Conservation (phyloP, 2,888 invertebrate species). For the Dicyrtomina minuta region DNA sequence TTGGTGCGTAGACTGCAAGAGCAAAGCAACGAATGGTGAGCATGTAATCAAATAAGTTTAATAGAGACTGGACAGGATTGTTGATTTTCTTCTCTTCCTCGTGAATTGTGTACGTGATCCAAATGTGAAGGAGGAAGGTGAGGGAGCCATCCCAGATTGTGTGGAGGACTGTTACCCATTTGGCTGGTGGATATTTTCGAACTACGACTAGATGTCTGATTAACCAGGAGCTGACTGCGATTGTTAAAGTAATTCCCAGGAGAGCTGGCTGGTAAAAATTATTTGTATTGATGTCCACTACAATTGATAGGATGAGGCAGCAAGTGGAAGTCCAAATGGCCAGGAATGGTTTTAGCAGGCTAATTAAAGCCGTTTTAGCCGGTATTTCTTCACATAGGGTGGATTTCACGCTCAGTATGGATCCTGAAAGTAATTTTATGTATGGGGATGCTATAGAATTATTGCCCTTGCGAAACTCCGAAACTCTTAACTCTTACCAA, state of each 20-base stretch:
- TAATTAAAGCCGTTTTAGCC: constrained; percentile 41
- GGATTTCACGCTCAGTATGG: constrained; percentile 41
- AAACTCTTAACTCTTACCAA: constrained; percentile 31
- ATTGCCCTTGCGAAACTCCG: too few species aligned
- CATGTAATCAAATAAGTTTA: constrained; percentile 40
- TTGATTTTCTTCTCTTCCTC: constrained; percentile 24
- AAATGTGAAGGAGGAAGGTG: constrained; percentile 43
- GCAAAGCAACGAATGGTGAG: constrained; percentile 47
- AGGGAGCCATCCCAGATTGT: constrained; percentile 36
- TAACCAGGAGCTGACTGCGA: constrained; percentile 16
- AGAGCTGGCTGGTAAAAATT: constrained; percentile 5
- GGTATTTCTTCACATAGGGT: constrained; percentile 49
- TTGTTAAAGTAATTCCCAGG: neutral
- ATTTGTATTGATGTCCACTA: constrained; percentile 23
- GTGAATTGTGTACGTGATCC: constrained; percentile 41
- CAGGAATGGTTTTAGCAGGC: constrained; percentile 40
- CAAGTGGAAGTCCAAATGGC: constrained; percentile 21
- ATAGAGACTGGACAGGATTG: constrained; percentile 37
- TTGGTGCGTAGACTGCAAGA: constrained; percentile 40
- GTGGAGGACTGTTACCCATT: constrained; percentile 14
- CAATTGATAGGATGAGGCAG: constrained; percentile 16
- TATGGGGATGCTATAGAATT: neutral
- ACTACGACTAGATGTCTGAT: constrained; percentile 15
- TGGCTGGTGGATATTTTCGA: constrained; percentile 18
- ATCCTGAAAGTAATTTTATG: constrained; percentile 28